These are phyloP conservation scores for Hyposmocoma kahamanoa DNA, from an alignment of 1,140 invertebrate genomes.

Conservation along the genomic window DNA sequence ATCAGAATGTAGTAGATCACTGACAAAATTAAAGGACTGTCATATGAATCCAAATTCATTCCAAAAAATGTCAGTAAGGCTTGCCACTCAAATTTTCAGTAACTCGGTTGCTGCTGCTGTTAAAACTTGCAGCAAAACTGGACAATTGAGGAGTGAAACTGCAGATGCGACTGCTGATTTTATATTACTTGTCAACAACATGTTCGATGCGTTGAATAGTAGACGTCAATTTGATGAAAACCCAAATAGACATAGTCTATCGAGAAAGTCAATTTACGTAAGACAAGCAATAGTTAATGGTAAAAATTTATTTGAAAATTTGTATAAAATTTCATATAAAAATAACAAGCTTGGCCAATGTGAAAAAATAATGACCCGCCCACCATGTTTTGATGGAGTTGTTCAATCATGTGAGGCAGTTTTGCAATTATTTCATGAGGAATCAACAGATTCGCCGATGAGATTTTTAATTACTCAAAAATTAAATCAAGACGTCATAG, in stretches of 20 bases:
- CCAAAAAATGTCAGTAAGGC: not conserved
- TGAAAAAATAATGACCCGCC: not conserved
- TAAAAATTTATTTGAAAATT: not conserved
- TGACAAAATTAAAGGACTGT: not conserved
- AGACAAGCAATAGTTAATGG: not conserved
- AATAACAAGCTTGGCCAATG: not conserved
- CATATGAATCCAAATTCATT: not conserved
- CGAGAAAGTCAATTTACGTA: not conserved
- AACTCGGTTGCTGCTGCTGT: not conserved
- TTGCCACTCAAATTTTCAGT: not conserved
- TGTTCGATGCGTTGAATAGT: slow-evolving; percentile 1
- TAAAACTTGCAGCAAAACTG: not conserved
- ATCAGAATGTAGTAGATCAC: not conserved
- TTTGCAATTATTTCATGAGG: not conserved
- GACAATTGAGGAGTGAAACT: not conserved
- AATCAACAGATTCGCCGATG: not conserved
- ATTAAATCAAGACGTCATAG: not conserved
- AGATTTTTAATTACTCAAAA: not conserved
- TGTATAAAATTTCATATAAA: not conserved
- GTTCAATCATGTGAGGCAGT: not conserved
- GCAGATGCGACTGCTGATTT: not conserved
- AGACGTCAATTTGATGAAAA: not conserved
- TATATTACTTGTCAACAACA: not conserved
- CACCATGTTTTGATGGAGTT: slow-evolving; percentile 1
- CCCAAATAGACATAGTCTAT: not conserved